These are phyloP conservation scores for Aphis craccivora DNA, from an alignment of 1,140 invertebrate species.

Conservation along the genomic window DNA sequence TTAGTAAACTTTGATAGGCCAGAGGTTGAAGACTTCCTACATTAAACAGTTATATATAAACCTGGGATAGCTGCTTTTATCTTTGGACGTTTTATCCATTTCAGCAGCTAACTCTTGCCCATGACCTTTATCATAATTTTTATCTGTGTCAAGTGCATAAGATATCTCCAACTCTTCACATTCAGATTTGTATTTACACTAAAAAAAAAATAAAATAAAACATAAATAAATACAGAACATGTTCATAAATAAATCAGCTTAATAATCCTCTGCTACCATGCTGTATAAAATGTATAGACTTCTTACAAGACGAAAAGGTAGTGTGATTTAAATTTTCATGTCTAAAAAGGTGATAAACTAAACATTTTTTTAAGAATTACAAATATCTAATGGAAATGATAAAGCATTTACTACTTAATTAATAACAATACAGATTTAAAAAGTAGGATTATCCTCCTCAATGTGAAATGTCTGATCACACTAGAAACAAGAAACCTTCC, in stretches of 20 bases:
- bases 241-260: background rate
- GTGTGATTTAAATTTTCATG: background rate
- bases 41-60: background rate
- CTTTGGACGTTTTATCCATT: background rate
- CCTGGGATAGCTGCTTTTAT: conserved; percentile 28
- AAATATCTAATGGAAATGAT: too few species aligned
- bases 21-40: too few species aligned
- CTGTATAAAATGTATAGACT: background rate
- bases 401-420: too few species aligned
- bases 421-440: too few species aligned
- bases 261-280: background rate
- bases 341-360: background rate
- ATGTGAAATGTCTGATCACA: too few species aligned
- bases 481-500: too few species aligned
- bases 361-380: background rate
- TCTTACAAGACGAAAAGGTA: background rate
- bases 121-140: conserved; percentile 48
- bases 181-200: conserved; percentile 50
- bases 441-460: too few species aligned
- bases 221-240: background rate
- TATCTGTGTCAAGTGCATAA: conserved; percentile 25
- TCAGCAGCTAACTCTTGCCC: conserved; percentile 19
- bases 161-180: conserved; percentile 39
- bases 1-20: too few species aligned
- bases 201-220: background rate